Percentiles rank a stretch among this genome's conserved stretches.
Conservation (phyloP, 2,113 vertebrate species). For the Odocoileus hemionus region DNA sequence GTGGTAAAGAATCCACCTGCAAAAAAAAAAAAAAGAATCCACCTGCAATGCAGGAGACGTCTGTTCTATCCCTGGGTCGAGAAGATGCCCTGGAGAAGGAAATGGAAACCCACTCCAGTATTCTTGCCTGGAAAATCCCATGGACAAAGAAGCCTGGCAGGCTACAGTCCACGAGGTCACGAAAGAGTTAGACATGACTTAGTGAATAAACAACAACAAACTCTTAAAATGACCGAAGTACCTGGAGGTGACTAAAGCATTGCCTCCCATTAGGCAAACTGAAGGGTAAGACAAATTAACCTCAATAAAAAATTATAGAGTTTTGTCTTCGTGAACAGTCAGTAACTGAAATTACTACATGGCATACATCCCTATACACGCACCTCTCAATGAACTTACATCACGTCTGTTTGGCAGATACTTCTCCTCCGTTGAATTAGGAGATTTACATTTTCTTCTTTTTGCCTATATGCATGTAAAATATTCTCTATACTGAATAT, state of each 20-base stretch:
- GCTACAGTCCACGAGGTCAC: not conserved
- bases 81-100: not conserved
- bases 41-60: accelerated
- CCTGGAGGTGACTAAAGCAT: not conserved
- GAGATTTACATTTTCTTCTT: not conserved
- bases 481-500: not conserved
- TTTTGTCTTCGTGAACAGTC: not conserved
- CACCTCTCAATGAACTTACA: not conserved
- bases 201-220: not conserved
- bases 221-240: not conserved
- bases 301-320: not conserved
- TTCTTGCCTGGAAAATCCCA: not conserved
- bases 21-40: not conserved
- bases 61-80: not conserved
- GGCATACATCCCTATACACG: not conserved
- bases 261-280: not conserved
- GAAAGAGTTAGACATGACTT: not conserved
- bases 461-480: not conserved
- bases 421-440: not conserved
- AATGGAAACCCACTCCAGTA: not conserved
- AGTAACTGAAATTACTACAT: not conserved
- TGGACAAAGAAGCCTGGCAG: not conserved
- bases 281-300: not conserved
- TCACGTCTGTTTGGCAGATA: not conserved
- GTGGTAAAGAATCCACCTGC: not conserved